Percentiles rank a stretch among this genome's conserved stretches.
These are phyloP conservation scores for Mesochorus sp. DNA, from an alignment of 2,888 invertebrate genomes.

Conservation along the genomic window DNA sequence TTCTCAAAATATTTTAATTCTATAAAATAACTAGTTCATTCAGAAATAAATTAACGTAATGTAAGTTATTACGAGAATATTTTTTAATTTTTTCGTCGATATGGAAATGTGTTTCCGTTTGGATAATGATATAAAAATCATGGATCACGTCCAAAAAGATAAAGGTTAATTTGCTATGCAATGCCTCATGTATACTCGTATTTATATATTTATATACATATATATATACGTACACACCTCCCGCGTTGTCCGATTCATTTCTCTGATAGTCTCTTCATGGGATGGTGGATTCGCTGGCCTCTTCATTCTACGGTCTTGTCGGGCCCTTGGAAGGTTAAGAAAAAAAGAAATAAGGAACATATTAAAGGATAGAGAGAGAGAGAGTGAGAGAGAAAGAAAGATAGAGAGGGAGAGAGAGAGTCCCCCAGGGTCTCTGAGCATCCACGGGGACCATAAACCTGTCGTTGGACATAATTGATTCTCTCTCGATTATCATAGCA, in stretches of 20 bases:
- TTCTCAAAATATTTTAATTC: too few relatives aligned
- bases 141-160: too few relatives aligned
- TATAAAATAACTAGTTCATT: too few relatives aligned
- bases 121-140: not conserved
- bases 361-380: conserved; percentile 12
- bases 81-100: too few relatives aligned
- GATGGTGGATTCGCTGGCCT: conserved; percentile 36
- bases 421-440: conserved; percentile 27
- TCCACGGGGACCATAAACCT: conserved; percentile 37
- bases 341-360: conserved; percentile 22
- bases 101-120: too few relatives aligned
- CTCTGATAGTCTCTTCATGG: conserved; percentile 35
- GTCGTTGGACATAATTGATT: conserved; percentile 55
- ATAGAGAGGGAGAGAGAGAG: conserved; percentile 21
- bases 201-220: not conserved
- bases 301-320: conserved; percentile 13
- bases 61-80: too few relatives aligned
- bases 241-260: conserved; percentile 45
- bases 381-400: too few relatives aligned
- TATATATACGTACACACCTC: not conserved
- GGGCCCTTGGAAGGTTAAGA: conserved; percentile 9
- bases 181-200: too few relatives aligned
- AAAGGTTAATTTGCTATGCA: too few relatives aligned
- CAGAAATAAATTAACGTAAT: too few relatives aligned
- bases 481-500: conserved; percentile 46